Evolutionary conservation across 2,113 vertebrate species (phyloP).

Genomic region (Brachyhypopomus gauderio): DNA sequence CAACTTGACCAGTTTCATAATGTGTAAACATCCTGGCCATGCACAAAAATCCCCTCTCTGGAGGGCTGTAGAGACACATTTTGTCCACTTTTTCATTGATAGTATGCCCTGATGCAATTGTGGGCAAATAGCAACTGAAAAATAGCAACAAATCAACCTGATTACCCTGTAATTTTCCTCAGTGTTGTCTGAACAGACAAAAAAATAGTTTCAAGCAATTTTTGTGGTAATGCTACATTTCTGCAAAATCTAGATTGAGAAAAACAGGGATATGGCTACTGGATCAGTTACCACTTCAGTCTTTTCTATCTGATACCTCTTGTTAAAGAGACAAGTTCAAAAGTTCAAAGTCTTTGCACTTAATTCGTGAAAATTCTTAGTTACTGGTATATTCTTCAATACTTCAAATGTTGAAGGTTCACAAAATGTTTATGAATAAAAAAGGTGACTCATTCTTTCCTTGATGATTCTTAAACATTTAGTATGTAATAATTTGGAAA

Average conservation of each 20-base stretch:
- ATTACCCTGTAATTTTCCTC: constrained; percentile 26
- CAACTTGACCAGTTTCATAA: neutral
- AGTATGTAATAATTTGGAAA: neutral
- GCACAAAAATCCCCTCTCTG: neutral
- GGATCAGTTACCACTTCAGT: constrained; percentile 11
- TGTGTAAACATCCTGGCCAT: neutral
- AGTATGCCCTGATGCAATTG: no score
- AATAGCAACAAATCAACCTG: constrained; percentile 1
- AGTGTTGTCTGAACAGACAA: neutral
- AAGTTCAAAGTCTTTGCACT: neutral
- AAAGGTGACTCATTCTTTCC: neutral
- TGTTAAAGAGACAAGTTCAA: neutral
- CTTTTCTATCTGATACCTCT: neutral
- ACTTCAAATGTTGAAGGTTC: neutral
- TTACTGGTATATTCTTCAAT: neutral
- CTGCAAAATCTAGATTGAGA: neutral
- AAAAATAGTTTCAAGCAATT: constrained; percentile 12
- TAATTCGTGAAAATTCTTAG: neutral
- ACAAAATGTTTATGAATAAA: neutral
- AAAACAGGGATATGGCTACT: neutral
- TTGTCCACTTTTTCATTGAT: constrained; percentile 7
- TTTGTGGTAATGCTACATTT: constrained; percentile 16
- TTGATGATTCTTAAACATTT: neutral
- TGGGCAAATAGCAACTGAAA: neutral
- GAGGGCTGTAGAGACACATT: constrained; percentile 7